Evolutionary conservation across 2,797 vertebrate species (phyloP), one percentile per base, ranked within the genome.

Genomic region (Macropodus opercularis): DNA sequence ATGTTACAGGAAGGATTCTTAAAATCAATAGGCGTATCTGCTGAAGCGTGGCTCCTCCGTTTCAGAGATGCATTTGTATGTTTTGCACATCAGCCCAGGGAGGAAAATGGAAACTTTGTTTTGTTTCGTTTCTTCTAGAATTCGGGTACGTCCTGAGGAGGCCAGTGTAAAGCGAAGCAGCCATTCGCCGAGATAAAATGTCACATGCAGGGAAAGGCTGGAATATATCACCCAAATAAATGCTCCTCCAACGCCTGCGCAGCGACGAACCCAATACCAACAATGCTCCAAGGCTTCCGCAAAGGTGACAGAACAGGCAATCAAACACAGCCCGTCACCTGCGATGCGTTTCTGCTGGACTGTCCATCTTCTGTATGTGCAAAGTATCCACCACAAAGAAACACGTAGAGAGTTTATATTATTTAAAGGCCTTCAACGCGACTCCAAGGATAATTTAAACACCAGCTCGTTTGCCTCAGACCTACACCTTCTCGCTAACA

Each of bases 221-320:
- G 41, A 82, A 65, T 81, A 64, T 49, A 82, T 86, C 77, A 69
- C 52, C 48, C 72, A 72, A 85, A 88, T 72, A 70, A 83, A 87
- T 83, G 76, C 51, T 66, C 66, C 55, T 80, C 58, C 65, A 46
- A 32, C 44, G 44, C 24, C 56, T 21, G 59, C 40, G 27, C 70
- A 29, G 68, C 71, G 75, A 81, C 81, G 81, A 64, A 32, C 47
- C 18, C 72, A 65, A 84, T 83, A 72, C 62, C 61, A 68, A 61
- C 56, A 52, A 23, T 39, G 42, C 70, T 83, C 58, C 43, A 27
- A 75, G 78, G 75, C 70, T 63, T 67, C 75, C 49, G 61, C 40
- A 24, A 63, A 75, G 63, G 79, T 83, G 85, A 81, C 78, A 80
- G 61, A 19, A 48, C 72, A 52, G 64, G 65, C 79, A 79, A 74